Conservation (phyloP, 2,113 vertebrate species). For the Pachyramphus minor region DNA sequence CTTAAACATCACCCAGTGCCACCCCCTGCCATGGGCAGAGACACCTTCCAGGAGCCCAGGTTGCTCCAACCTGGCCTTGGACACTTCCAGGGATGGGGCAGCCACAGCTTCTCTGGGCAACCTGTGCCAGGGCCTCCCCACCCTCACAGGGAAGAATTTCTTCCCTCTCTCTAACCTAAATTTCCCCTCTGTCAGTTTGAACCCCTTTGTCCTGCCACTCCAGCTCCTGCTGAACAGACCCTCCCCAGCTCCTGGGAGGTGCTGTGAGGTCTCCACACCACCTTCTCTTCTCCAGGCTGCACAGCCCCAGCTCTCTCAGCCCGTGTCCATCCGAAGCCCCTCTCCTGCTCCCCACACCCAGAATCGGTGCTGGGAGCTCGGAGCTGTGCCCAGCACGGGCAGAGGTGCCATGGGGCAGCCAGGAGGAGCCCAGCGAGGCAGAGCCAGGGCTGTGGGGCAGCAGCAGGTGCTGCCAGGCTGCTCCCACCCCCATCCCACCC, state of each 20-base stretch:
- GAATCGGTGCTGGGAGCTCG: not conserved
- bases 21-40: not conserved
- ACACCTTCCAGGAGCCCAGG: not conserved
- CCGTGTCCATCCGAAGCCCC: not conserved
- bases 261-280: not conserved
- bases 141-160: not conserved
- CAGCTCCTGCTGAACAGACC: not conserved
- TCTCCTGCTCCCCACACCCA: not conserved
- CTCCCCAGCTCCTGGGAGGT: not conserved
- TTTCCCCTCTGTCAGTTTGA: not conserved
- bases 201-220: not conserved
- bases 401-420: not conserved
- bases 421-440: not conserved
- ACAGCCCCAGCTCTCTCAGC: not conserved
- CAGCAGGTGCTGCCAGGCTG: not conserved
- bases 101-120: not conserved
- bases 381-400: fast-evolving
- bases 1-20: not conserved
- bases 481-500: not conserved
- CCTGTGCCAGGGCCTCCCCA: not conserved
- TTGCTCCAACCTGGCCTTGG: not conserved
- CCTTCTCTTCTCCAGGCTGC: not conserved
- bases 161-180: fast-evolving
- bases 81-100: not conserved
- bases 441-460: not conserved